Evolutionary conservation across 2,113 vertebrate genomes (phyloP), one percentile per base, ranked within the genome.

Genomic region (Anoplopoma fimbria): DNA sequence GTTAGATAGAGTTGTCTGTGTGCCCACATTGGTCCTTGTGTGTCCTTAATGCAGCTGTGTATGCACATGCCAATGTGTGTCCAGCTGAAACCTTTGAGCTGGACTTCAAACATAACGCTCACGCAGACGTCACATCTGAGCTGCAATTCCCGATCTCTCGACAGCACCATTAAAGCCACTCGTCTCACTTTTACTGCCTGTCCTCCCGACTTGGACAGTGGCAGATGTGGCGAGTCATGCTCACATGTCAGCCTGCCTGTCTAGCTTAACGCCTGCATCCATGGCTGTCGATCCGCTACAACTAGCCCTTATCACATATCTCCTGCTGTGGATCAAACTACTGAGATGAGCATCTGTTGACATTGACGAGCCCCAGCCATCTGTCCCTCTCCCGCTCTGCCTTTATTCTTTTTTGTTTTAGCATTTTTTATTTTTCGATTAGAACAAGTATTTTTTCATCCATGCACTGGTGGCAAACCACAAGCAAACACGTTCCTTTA

Each of bases 271-370:
- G 17, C 31, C 31, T 21, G 76, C 64, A 49, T 49, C 47, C 19
- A 21, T 49, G 47, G 47, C 69, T 53, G 85, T 74, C 69, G 63
- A 6, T 70, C 81, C 81, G 81, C 78, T 72, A 27, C 62, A 34
- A 25, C 60, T 67, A 47, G 29, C 57, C 69, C 82, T 63, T 83
- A 86, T 89, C 85, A 60, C 67, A 80, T 38, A 79, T 87, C 69
- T 87, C 84, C 87, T 72, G 79, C 89, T 84, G 86, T 36, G 82
- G 71, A 69, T 68, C 75, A 47, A 63, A 68, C 83, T 63, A 85
- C 72, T 85, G 85, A 88, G 79, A 84, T 47, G 9, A 69, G 85
- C 78, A 58, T 85, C 79, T 85, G 71, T 57, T 79, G 73, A 89
- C 82, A 80, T 25, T 89, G 85, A 90, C 29, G 36, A 84, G 78